Base-by-base conservation (phyloP, 2,797 vertebrate species). In the Micrastur ruficollis region DNA sequence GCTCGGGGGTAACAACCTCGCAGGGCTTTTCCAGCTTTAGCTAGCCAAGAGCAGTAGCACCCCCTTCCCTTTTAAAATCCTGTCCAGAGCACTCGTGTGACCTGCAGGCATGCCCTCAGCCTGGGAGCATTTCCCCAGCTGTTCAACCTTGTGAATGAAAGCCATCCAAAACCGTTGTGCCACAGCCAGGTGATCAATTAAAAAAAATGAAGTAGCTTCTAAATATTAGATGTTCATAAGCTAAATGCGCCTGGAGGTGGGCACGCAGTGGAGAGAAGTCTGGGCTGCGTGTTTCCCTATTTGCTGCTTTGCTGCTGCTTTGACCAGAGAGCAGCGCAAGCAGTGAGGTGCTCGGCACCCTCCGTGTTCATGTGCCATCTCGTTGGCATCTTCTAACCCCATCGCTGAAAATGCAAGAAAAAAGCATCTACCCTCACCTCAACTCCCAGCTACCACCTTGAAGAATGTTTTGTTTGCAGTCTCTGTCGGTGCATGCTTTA, bases 331-430 rank as follows among this genome's bases (percentile, higher is more conserved):
- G 50, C 12, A 15, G 59, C 59, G 38, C 8, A 14, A 50, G 32
- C 17, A 12, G 13, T 1, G 29, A 62, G 36, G 15, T 6, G 6
- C 40, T 52, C 59, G 67, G 70, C 16, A 76, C n/a, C 46, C 6
- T 23, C 50, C 1, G 0, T 21, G 15, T 81, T 81, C n/a, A 25
- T 3, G 0, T 36, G 29, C 36, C 36, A 8, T 34, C 12, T 16
- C 1, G 0, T 16, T 53, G 75, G 42, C 44, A n/a, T 53, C 75
- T 81, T 55, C 36, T n/a, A 52, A 42, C 14, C 27, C 19, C 12
- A 3, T 17, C 0, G 10, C 55, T 34, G 32, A 70, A 79, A 78
- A 79, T 6, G 72, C 72, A 63, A 32, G 44, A 38, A 44, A 34
- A 49, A 49, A 79, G 25, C 34, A 29, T 23, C 27, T 18, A 14